A percentile compares a stretch with the other conserved stretches of the same genome.
Evolutionary conservation across 2,113 vertebrate species (phyloP).

Genomic region (Piprites chloris): DNA sequence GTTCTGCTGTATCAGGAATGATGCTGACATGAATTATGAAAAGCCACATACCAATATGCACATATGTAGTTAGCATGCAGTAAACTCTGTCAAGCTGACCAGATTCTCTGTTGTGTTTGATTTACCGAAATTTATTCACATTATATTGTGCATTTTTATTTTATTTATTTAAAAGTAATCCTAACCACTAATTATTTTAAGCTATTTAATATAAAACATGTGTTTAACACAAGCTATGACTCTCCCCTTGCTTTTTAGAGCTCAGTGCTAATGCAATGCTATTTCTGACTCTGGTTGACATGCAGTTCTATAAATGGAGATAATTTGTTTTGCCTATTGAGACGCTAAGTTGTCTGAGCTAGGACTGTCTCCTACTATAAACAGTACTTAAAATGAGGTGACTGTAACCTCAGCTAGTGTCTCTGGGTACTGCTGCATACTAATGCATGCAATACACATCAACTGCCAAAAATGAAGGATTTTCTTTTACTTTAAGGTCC

Average conservation of each 20-base stretch:
- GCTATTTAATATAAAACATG: background rate
- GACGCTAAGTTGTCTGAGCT: slow-evolving; percentile 20
- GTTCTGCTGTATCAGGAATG: background rate
- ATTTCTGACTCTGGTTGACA: slow-evolving; percentile 47
- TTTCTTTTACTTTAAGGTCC: background rate
- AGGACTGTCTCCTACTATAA: slow-evolving; percentile 23
- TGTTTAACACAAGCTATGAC: background rate
- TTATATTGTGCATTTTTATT: background rate
- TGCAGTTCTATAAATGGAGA: slow-evolving; percentile 37
- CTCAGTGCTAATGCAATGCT: slow-evolving; percentile 6
- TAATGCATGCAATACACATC: background rate
- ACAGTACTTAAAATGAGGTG: slow-evolving; percentile 31
- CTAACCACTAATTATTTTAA: slow-evolving; percentile 43
- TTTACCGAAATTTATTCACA: background rate
- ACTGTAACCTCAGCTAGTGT: slow-evolving; percentile 17
- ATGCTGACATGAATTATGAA: background rate
- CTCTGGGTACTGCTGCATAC: slow-evolving; percentile 3
- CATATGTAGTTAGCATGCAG: background rate
- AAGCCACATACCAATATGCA: background rate
- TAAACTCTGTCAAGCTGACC: background rate
- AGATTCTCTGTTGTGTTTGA: background rate
- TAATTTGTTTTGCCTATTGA: slow-evolving; percentile 58
- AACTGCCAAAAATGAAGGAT: slow-evolving; percentile 8
- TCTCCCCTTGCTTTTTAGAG: slow-evolving; percentile 2
- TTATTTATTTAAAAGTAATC: slow-evolving; percentile 30